Percentiles rank a stretch among this genome's conserved stretches.
These are phyloP conservation scores for Lysiphlebus fabarum DNA, from an alignment of 1,140 invertebrate species.

Conservation along the genomic window DNA sequence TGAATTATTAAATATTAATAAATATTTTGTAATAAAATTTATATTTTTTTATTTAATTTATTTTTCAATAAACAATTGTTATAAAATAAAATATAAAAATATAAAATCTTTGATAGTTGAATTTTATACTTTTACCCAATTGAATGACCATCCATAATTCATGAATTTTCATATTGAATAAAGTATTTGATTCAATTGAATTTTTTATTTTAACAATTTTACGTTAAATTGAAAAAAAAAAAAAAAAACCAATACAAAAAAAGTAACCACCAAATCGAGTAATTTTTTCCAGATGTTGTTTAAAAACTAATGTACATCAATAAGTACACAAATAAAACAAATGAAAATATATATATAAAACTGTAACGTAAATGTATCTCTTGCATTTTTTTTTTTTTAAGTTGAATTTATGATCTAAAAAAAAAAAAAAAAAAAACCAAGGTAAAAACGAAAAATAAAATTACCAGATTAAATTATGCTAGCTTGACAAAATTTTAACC, in stretches of 20 bases:
- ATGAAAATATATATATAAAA: conserved; percentile 4
- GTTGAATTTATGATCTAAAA: background rate
- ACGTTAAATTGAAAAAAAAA: background rate
- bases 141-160: conserved; percentile 18
- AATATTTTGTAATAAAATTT: too few species aligned
- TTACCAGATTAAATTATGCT: too few species aligned
- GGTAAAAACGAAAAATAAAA: background rate
- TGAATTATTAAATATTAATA: too few species aligned
- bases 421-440: background rate
- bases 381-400: conserved; percentile 1
- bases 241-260: conserved; percentile 1
- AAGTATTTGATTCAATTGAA: too few species aligned
- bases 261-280: conserved; percentile 9
- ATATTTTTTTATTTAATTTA: too few species aligned
- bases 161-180: conserved; percentile 6
- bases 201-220: too few species aligned
- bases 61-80: too few species aligned
- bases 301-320: conserved; percentile 12
- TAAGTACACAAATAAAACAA: conserved; percentile 6
- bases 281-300: conserved; percentile 13
- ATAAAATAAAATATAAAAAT: background rate
- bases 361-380: conserved; percentile 8
- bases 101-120: conserved; percentile 20
- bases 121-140: too few species aligned
- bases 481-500: too few species aligned